Percentiles rank a stretch among this genome's conserved stretches.
phyloP scores from a whole-genome alignment of 1,140 invertebrate species.

The Ganaspis sp. region DNA sequence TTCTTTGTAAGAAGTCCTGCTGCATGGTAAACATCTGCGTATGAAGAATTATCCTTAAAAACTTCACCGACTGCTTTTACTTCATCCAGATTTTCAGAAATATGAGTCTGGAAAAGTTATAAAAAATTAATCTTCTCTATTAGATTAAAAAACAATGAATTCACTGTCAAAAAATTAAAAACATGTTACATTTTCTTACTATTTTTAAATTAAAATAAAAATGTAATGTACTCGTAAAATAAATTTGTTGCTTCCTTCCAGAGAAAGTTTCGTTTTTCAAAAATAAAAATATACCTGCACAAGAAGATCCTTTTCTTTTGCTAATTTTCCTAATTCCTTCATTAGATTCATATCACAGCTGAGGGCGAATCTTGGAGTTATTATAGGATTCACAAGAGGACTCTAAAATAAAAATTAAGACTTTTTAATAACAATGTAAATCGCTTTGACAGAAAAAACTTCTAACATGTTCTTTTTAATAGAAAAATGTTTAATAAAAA shows the following conservation, averaged over 20 bases:
- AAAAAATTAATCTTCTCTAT: slow-evolving; percentile 23
- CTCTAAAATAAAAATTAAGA: slow-evolving; percentile 76
- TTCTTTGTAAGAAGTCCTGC: slow-evolving; percentile 85
- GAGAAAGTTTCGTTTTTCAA: too few relatives aligned
- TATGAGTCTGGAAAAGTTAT: slow-evolving; percentile 82
- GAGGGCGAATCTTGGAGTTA: slow-evolving; percentile 92
- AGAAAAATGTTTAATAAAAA: too few relatives aligned
- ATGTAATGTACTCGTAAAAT: background rate
- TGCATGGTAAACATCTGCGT: slow-evolving; percentile 86
- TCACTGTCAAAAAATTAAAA: slow-evolving; percentile 9
- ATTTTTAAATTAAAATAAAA: background rate
- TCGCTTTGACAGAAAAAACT: slow-evolving; percentile 37
- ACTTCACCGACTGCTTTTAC: slow-evolving; percentile 79
- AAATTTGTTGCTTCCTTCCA: slow-evolving; percentile 5
- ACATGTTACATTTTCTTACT: too few relatives aligned
- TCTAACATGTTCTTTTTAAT: too few relatives aligned
- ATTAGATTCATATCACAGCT: slow-evolving; percentile 86
- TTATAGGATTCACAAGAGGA: slow-evolving; percentile 85
- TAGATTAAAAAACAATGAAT: background rate
- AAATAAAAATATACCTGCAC: slow-evolving; percentile 82
- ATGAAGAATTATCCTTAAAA: slow-evolving; percentile 79
- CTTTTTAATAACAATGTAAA: too few relatives aligned
- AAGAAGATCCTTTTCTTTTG: slow-evolving; percentile 81
- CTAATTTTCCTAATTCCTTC: slow-evolving; percentile 82
- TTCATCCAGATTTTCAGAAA: slow-evolving; percentile 88